phyloP scores from a whole-genome alignment of 2,888 invertebrate genomes.

The Eulithis prunata region DNA sequence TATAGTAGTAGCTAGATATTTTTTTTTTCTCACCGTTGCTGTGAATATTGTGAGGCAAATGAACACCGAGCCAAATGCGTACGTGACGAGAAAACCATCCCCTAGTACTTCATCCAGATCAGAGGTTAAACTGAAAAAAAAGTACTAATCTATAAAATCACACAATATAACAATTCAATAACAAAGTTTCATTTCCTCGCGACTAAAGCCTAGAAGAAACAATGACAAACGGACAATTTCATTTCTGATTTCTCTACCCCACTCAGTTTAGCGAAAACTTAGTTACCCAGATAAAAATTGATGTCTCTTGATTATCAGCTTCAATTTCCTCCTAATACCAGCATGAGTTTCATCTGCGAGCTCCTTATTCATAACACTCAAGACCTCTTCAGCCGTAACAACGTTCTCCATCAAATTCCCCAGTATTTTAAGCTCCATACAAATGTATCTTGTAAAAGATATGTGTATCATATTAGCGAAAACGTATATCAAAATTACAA shows the following conservation, averaged over 20 bases:
- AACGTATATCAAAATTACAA: slow-evolving; percentile 61
- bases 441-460: slow-evolving; percentile 60
- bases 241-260: neutral
- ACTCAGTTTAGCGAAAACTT: neutral
- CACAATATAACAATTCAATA: no score
- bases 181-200: no score
- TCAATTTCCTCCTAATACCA: slow-evolving; percentile 55
- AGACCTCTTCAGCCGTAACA: slow-evolving; percentile 53
- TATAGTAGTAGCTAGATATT: neutral
- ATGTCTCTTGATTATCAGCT: slow-evolving; percentile 59
- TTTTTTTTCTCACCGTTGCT: slow-evolving; percentile 56
- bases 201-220: no score
- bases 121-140: slow-evolving; percentile 57
- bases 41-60: slow-evolving; percentile 74
- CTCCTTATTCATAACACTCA: slow-evolving; percentile 42
- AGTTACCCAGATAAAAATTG: slow-evolving; percentile 59
- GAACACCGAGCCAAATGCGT: slow-evolving; percentile 68
- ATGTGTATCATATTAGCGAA: slow-evolving; percentile 64
- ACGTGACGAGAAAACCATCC: slow-evolving; percentile 66
- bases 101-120: slow-evolving; percentile 63
- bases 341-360: slow-evolving; percentile 45
- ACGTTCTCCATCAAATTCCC: slow-evolving; percentile 57
- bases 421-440: slow-evolving; percentile 70
- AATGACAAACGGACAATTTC: no score
- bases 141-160: no score